Evolutionary conservation across 2,113 vertebrate genomes (phyloP).

Genomic region (Aythya baeri): DNA sequence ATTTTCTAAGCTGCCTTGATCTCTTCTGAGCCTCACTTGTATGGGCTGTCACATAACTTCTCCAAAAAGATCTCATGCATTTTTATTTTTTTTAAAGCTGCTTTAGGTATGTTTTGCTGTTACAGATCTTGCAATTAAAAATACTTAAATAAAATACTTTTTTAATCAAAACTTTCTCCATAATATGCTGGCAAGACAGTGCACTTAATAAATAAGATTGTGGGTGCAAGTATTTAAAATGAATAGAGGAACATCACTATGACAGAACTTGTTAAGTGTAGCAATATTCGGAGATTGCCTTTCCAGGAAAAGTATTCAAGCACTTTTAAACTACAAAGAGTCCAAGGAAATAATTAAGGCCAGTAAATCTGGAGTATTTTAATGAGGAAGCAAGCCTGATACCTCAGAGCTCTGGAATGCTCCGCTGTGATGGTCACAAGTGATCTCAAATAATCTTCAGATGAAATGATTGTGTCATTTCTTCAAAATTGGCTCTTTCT

Average conservation of each 20-base stretch:
- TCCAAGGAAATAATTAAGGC: constrained; percentile 23
- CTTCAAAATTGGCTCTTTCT: not conserved
- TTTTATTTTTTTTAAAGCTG: not conserved
- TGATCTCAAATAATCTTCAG: constrained; percentile 17
- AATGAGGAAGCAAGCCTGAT: not conserved
- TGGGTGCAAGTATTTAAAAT: not conserved
- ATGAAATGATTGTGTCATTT: not conserved
- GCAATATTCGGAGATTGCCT: not conserved
- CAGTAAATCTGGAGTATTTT: constrained; percentile 36
- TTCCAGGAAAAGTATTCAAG: not conserved
- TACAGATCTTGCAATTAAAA: not conserved
- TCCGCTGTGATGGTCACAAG: not conserved
- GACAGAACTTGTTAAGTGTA: not conserved
- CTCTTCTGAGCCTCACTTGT: not conserved
- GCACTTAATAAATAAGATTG: not conserved
- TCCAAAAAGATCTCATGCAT: not conserved
- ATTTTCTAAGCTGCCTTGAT: not conserved
- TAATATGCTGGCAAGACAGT: not conserved
- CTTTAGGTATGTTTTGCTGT: not conserved
- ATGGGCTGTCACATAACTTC: not conserved
- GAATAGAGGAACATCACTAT: not conserved
- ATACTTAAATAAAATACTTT: not conserved
- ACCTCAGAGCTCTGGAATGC: constrained; percentile 22
- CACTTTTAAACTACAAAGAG: constrained; percentile 5
- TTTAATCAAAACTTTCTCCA: not conserved